A percentile compares a stretch with the other conserved stretches of the same genome.
Evolutionary conservation across 1,140 invertebrate genomes (phyloP).

Genomic region (Neodiprion pinetum): DNA sequence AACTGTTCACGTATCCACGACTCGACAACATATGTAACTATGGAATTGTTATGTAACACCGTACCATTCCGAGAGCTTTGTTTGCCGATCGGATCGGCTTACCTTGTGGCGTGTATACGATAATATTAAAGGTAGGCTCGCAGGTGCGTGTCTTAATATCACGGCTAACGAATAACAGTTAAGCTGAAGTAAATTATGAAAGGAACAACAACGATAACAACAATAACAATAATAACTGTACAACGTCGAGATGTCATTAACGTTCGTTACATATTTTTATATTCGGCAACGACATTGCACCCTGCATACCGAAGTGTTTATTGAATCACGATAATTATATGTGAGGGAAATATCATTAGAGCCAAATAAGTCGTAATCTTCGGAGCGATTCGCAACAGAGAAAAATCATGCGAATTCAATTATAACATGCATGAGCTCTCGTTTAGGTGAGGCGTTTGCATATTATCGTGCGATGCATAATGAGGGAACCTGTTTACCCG

Average conservation of each 20-base stretch:
- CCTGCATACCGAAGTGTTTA: too few species aligned
- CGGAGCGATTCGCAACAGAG: too few species aligned
- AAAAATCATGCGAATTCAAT: too few species aligned
- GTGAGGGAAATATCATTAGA: too few species aligned
- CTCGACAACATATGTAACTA: too few species aligned
- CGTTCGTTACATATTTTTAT: background rate
- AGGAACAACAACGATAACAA: background rate
- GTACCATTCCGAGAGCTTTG: background rate
- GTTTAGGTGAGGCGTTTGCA: too few species aligned
- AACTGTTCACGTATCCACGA: too few species aligned
- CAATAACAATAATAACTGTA: background rate
- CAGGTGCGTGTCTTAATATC: background rate
- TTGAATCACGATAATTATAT: too few species aligned
- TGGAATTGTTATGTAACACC: slow-evolving; percentile 1
- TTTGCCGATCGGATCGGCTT: background rate
- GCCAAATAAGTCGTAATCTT: too few species aligned
- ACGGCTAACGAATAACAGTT: background rate
- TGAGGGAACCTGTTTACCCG: too few species aligned
- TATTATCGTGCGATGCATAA: too few species aligned
- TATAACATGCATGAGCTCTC: too few species aligned
- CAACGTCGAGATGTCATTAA: background rate
- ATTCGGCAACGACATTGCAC: background rate
- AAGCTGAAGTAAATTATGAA: background rate
- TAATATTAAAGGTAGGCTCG: background rate
- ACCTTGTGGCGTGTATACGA: background rate